Percentiles rank a stretch among this genome's conserved stretches.
Evolutionary conservation across 2,888 invertebrate genomes (phyloP).

Genomic region (Dicyrtomina minuta): DNA sequence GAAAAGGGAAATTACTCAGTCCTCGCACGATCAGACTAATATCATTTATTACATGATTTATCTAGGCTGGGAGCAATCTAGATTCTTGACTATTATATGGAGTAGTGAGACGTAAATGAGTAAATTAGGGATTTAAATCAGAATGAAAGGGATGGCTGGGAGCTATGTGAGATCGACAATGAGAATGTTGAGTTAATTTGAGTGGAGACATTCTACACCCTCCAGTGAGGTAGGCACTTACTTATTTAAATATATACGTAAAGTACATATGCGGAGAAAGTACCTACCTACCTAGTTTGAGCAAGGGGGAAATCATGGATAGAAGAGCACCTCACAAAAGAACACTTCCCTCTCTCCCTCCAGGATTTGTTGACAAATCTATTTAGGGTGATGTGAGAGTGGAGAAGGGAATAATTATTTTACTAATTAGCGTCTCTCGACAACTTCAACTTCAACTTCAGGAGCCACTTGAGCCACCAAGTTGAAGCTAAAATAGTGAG

Average conservation of each 20-base stretch:
- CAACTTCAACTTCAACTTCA: too few relatives aligned
- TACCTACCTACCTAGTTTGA: too few relatives aligned
- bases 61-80: not conserved
- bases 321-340: not conserved
- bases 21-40: too few relatives aligned
- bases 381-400: not conserved
- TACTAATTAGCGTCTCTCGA: not conserved
- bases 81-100: not conserved
- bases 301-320: too few relatives aligned
- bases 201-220: too few relatives aligned
- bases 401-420: slow-evolving; percentile 3
- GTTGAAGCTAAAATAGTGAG: too few relatives aligned
- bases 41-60: too few relatives aligned
- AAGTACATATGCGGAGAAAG: too few relatives aligned
- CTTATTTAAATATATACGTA: too few relatives aligned
- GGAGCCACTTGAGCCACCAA: too few relatives aligned
- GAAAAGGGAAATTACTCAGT: too few relatives aligned
- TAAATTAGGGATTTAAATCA: not conserved
- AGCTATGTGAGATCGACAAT: not conserved
- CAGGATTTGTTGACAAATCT: not conserved
- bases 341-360: not conserved
- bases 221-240: too few relatives aligned
- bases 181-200: not conserved
- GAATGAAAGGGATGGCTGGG: not conserved
- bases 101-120: not conserved